Percentiles rank a stretch among this genome's conserved stretches.
phyloP scores from a whole-genome alignment of 1,140 invertebrate species.

The Chlorops oryzae region DNA sequence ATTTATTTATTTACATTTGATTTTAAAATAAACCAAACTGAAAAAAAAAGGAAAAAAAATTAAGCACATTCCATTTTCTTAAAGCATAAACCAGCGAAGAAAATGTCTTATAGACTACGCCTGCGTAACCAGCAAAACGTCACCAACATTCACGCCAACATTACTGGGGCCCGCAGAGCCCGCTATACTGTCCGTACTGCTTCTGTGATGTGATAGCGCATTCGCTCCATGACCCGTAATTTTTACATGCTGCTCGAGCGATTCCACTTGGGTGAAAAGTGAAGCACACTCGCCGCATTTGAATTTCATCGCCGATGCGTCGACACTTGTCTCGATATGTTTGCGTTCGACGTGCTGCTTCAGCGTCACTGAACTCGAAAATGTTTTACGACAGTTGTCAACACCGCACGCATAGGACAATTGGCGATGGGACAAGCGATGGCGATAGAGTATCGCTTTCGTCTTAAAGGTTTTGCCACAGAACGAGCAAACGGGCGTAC shows the following conservation, averaged over 20 bases:
- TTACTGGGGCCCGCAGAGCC: slow-evolving; percentile 11
- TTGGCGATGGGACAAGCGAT: slow-evolving; percentile 54
- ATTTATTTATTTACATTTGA: too few species aligned
- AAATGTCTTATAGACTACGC: slow-evolving; percentile 26
- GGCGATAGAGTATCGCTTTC: slow-evolving; percentile 54
- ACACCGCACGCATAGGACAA: slow-evolving; percentile 41
- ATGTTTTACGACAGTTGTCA: slow-evolving; percentile 41
- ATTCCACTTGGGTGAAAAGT: slow-evolving; percentile 30
- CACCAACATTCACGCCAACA: slow-evolving; percentile 16
- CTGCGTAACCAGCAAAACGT: slow-evolving; percentile 41
- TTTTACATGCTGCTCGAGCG: slow-evolving; percentile 37
- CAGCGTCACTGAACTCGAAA: slow-evolving; percentile 35
- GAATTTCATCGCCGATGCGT: slow-evolving; percentile 19
- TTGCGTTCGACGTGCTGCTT: slow-evolving; percentile 39
- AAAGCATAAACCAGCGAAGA: background rate
- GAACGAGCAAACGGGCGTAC: slow-evolving; percentile 54
- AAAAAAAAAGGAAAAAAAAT: slow-evolving; percentile 1
- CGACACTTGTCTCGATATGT: slow-evolving; percentile 31
- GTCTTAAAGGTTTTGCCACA: slow-evolving; percentile 54
- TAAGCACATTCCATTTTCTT: background rate
- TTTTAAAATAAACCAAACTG: too few species aligned
- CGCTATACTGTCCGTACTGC: slow-evolving; percentile 23
- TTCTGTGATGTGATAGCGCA: background rate
- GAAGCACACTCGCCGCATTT: slow-evolving; percentile 40
- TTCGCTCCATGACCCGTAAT: slow-evolving; percentile 27